These are phyloP conservation scores for Lacerta bilineata DNA, from an alignment of 2,797 vertebrate species.

Conservation along the genomic window DNA sequence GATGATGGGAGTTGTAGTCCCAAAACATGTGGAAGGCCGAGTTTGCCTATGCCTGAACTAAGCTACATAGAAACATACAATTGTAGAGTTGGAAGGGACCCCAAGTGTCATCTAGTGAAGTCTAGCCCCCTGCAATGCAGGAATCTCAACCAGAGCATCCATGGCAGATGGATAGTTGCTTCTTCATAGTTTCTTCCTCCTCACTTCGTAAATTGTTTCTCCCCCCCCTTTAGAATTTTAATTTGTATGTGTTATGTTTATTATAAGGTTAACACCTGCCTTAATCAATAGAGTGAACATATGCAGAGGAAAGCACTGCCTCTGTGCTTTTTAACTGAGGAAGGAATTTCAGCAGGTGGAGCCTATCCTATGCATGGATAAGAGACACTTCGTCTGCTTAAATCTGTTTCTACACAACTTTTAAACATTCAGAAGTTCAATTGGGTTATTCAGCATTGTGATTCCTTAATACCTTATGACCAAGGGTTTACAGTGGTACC, in stretches of 20 bases:
- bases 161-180: not conserved
- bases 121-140: too few species aligned
- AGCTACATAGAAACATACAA: too few species aligned
- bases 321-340: not conserved
- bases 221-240: too few species aligned
- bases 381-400: not conserved
- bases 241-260: not conserved
- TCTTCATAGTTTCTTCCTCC: slow-evolving; percentile 7
- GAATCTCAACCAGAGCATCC: too few species aligned
- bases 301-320: not conserved
- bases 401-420: not conserved
- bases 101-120: too few species aligned
- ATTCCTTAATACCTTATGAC: not conserved
- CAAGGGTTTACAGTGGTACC: too few species aligned
- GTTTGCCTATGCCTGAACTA: too few species aligned
- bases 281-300: not conserved
- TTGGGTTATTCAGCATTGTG: not conserved
- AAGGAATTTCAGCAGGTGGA: not conserved
- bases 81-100: too few species aligned
- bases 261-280: not conserved
- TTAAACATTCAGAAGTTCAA: not conserved
- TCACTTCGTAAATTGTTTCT: not conserved
- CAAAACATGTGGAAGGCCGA: too few species aligned
- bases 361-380: not conserved
- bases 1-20: too few species aligned